Percentiles rank a stretch among this genome's conserved stretches.
phyloP scores from a whole-genome alignment of 2,797 vertebrate species.

The Rhinichthys osculus region DNA sequence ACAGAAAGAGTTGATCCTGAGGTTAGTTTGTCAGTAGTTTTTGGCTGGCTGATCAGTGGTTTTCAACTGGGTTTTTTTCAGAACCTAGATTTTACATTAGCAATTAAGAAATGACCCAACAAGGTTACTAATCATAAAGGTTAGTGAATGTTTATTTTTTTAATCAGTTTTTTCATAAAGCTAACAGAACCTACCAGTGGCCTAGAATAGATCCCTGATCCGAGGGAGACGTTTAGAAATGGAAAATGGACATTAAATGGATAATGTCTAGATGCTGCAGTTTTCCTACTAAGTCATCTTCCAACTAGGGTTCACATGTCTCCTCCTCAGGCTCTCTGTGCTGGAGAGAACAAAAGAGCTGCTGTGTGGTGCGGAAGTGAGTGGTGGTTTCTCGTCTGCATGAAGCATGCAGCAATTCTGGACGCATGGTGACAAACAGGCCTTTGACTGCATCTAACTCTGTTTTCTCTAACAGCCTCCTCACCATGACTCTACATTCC shows the following conservation, averaged over 20 bases:
- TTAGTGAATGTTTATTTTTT: background rate
- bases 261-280: slow-evolving; percentile 11
- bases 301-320: slow-evolving; percentile 1
- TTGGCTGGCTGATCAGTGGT: background rate
- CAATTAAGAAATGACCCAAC: background rate
- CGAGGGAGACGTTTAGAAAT: background rate
- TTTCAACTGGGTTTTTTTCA: background rate
- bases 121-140: background rate
- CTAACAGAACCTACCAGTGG: background rate
- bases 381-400: slow-evolving; percentile 24
- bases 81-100: background rate
- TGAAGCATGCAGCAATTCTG: slow-evolving; percentile 12
- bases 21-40: slow-evolving; percentile 26
- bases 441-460: slow-evolving; percentile 35
- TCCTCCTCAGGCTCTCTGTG: background rate
- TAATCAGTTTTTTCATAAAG: background rate
- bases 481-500: slow-evolving; percentile 56
- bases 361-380: slow-evolving; percentile 17
- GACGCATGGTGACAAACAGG: slow-evolving; percentile 20
- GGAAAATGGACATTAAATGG: too few relatives aligned
- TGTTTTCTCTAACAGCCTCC: slow-evolving; percentile 45
- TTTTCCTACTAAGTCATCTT: background rate
- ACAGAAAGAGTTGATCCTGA: slow-evolving; percentile 23
- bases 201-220: background rate
- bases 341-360: slow-evolving; percentile 26